Percentiles rank a stretch among this genome's conserved stretches.
Evolutionary conservation across 2,113 vertebrate genomes (phyloP).

Genomic region (Aptenodytes patagonicus): DNA sequence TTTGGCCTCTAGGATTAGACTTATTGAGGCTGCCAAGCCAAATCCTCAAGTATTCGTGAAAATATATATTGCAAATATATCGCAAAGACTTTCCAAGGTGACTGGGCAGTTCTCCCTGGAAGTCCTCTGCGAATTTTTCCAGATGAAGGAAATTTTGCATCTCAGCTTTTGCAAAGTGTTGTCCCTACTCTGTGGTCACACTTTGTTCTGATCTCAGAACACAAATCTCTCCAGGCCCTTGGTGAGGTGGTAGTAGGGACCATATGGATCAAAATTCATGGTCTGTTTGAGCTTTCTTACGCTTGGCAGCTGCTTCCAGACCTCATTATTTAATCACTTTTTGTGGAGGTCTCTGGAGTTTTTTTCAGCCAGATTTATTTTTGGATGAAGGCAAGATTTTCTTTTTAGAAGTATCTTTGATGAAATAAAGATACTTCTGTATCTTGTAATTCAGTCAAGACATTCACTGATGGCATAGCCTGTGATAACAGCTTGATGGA

Average conservation of each 20-base stretch:
- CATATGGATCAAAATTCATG: background rate
- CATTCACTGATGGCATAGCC: background rate
- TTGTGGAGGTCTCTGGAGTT: background rate
- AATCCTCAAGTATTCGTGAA: background rate
- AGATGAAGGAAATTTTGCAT: background rate
- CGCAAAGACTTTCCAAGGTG: background rate
- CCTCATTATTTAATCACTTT: background rate
- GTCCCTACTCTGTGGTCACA: background rate
- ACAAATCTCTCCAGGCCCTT: background rate
- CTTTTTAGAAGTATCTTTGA: background rate
- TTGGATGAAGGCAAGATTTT: background rate
- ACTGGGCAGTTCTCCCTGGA: rapidly evolving
- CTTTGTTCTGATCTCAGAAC: background rate
- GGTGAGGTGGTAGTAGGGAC: background rate
- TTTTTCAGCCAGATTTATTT: background rate
- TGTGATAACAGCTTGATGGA: background rate
- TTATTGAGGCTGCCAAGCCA: background rate
- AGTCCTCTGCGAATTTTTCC: background rate
- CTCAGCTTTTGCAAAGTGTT: background rate
- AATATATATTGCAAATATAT: background rate
- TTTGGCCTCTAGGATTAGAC: background rate
- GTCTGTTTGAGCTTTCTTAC: background rate
- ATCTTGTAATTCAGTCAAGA: conserved; percentile 12
- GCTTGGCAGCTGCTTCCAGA: background rate
- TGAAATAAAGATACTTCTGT: background rate